phyloP scores from a whole-genome alignment of 2,113 vertebrate genomes.

The Vidua macroura region DNA sequence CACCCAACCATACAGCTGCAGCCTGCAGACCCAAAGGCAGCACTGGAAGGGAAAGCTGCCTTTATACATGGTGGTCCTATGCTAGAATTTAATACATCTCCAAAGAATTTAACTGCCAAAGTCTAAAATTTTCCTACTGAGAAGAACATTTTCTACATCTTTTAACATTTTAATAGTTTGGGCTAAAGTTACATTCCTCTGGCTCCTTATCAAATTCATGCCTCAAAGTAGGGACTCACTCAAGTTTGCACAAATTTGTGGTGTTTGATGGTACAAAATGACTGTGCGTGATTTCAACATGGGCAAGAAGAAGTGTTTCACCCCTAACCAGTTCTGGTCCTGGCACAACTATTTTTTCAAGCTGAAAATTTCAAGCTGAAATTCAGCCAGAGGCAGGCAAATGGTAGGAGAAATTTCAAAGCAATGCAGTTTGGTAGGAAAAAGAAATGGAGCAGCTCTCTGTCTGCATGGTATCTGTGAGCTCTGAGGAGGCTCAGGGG shows the following conservation, averaged over 20 bases:
- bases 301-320: neutral
- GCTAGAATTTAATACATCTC: neutral
- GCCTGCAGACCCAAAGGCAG: neutral
- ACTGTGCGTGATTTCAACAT: accelerated
- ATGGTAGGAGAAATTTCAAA: neutral
- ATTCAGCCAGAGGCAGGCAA: neutral
- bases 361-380: neutral
- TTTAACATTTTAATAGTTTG: neutral
- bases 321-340: neutral
- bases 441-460: neutral
- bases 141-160: neutral
- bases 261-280: neutral
- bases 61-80: neutral
- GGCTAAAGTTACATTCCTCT: neutral
- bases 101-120: neutral
- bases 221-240: neutral
- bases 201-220: neutral
- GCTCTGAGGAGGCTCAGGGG: neutral
- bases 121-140: neutral
- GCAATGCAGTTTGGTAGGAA: neutral
- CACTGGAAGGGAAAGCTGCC: neutral
- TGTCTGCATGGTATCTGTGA: neutral
- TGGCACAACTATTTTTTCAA: neutral
- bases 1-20: neutral
- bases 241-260: neutral